phyloP scores from a whole-genome alignment of 2,888 invertebrate genomes.

The Ormyrus nitidulus region DNA sequence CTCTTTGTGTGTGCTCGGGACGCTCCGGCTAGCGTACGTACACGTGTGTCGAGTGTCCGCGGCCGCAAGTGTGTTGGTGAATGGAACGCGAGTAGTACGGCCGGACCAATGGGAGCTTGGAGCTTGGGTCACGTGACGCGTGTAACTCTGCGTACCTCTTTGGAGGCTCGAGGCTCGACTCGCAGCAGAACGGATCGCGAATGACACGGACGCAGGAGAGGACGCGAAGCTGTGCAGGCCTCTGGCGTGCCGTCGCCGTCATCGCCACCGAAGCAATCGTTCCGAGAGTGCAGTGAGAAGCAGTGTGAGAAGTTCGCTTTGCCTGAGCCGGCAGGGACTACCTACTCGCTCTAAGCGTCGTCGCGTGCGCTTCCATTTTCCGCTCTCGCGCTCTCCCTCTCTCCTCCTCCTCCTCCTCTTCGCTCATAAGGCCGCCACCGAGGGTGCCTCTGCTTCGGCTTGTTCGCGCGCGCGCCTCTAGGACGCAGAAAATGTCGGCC shows the following conservation, averaged over 20 bases:
- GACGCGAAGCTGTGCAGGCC: constrained; percentile 1
- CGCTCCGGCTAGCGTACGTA: not conserved
- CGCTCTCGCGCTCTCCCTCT: not conserved
- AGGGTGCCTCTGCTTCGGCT: not conserved
- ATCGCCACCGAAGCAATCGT: not conserved
- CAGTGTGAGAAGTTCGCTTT: not conserved
- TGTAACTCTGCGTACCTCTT: constrained; percentile 2
- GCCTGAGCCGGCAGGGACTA: not conserved
- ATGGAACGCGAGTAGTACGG: constrained; percentile 30
- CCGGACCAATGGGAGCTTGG: not conserved
- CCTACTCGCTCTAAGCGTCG: not conserved
- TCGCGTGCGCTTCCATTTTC: no score
- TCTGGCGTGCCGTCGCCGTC: no score
- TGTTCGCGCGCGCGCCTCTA: not conserved
- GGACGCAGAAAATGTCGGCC: constrained; percentile 69
- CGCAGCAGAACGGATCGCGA: not conserved
- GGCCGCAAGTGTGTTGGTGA: constrained; percentile 20
- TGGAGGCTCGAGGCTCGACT: not conserved
- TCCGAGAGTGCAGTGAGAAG: not conserved
- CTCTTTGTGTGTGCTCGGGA: no score
- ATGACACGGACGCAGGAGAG: constrained; percentile 5
- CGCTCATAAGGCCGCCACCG: no score
- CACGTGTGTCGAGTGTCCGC: not conserved
- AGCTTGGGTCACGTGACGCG: constrained; percentile 28
- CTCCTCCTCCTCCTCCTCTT: not conserved